Base-by-base conservation (phyloP, 2,888 invertebrate species). In the Boloria euphrosyne region DNA sequence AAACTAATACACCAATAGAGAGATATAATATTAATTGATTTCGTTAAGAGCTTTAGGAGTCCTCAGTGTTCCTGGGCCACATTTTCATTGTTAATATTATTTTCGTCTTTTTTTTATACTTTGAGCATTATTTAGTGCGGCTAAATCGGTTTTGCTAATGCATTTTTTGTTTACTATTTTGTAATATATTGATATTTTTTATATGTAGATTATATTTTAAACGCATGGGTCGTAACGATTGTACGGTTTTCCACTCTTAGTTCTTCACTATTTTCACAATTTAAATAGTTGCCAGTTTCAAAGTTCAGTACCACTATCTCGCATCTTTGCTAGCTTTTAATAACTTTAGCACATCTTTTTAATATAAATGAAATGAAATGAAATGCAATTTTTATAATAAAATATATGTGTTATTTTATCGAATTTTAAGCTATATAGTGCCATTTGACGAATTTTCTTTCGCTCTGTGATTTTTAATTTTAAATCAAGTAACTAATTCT, bases 1-100 rank as follows among this genome's bases (percentile, higher is more conserved):
- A 82, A 87, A 87, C 80, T 80, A 78, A 83, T 85, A 89, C 87
- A 89, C 87, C 85, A 86, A 87, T 89, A 88, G 83, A 85, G 78
- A 80, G 81, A 83, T 83, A 78, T 74, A 75, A 74, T 68, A 76
- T 69, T 77, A 79, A 83, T 82, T 80, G 79, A 82, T 85, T 89
- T 89, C 84, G 81, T 89, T 88, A 85, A 84, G 79, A 76, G 84
- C 84, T 85, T 80, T 79, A 84, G 85, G 86, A 82, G 81, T 82
- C 83, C 81, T 80, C 75, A 76, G 85, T 86, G 88, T 86, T 86
- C 86, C 85, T 83, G 82, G 76, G 84, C 84, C 79, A 78, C 80
- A 75, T 81, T 80, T 80, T 80, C 75, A 78, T 80, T 80, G 80
- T 81, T 83, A 80, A 70, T 70, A 65, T 69, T 80, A 78, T 82